Percentiles rank a stretch among this genome's conserved stretches.
Evolutionary conservation across 2,888 invertebrate genomes (phyloP).

Genomic region (Heliconius sara): DNA sequence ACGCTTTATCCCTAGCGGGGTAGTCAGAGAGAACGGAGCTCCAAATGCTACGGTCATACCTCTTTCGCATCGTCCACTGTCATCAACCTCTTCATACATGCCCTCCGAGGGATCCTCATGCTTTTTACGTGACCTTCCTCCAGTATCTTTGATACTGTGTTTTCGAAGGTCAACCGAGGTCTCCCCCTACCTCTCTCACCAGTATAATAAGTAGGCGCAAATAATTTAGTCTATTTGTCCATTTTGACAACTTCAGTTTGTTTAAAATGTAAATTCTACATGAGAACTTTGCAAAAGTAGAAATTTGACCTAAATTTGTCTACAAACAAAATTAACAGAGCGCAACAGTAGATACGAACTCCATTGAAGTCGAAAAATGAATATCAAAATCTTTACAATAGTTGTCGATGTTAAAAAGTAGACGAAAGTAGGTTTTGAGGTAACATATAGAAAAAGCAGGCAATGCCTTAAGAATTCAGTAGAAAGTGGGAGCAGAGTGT

Average conservation of each 20-base stretch:
- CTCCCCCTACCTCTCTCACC: too few species aligned
- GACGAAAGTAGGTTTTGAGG: neutral
- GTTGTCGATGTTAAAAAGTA: neutral
- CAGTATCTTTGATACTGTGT: too few species aligned
- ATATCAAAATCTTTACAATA: neutral
- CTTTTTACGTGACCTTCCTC: too few species aligned
- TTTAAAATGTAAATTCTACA: neutral
- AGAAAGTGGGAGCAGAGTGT: neutral
- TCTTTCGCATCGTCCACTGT: too few species aligned
- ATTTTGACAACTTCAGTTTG: too few species aligned
- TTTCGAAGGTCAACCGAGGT: too few species aligned
- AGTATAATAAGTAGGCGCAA: neutral
- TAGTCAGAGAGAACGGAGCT: too few species aligned
- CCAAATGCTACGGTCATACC: too few species aligned
- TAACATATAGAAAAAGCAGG: neutral
- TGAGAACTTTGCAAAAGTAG: neutral
- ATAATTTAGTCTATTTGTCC: too few species aligned
- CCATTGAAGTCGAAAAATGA: neutral
- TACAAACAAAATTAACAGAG: slow-evolving; percentile 6
- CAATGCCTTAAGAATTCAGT: neutral
- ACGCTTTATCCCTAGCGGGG: too few species aligned
- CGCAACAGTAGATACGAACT: neutral
- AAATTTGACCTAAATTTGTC: slow-evolving; percentile 15
- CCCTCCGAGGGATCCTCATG: too few species aligned
- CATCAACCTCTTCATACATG: too few species aligned